Percentiles rank a stretch among this genome's conserved stretches.
These are phyloP conservation scores for Polyodon spathula DNA, from an alignment of 2,113 vertebrate species.

Conservation along the genomic window DNA sequence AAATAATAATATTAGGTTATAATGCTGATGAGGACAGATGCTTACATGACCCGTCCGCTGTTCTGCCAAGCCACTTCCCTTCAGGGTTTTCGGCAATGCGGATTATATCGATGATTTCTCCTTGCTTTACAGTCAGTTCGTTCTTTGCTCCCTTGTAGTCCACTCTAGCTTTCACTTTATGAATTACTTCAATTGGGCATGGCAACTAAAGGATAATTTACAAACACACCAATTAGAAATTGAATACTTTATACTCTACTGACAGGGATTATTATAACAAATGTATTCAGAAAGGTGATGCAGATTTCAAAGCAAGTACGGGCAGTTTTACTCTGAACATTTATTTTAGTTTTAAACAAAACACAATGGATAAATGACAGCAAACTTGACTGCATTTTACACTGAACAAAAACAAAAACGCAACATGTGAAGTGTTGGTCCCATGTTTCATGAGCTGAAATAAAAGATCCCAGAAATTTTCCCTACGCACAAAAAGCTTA, in stretches of 20 bases:
- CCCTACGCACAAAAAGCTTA: too few species aligned
- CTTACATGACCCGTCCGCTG: constrained; percentile 68
- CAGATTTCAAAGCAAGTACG: too few species aligned
- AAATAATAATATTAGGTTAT: background rate
- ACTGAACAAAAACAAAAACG: too few species aligned
- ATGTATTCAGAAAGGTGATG: too few species aligned
- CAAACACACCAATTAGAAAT: background rate
- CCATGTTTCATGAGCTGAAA: too few species aligned
- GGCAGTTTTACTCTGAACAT: too few species aligned
- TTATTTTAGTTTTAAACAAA: too few species aligned
- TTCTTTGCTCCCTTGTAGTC: constrained; percentile 72
- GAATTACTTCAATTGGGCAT: constrained; percentile 65
- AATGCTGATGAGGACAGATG: background rate
- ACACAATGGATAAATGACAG: too few species aligned
- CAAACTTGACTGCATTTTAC: too few species aligned
- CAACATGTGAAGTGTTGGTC: too few species aligned
- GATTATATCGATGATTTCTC: constrained; percentile 77
- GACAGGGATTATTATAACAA: too few species aligned
- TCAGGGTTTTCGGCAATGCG: constrained; percentile 83
- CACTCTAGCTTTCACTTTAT: constrained; percentile 60
- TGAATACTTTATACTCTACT: background rate
- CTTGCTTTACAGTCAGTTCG: constrained; percentile 74
- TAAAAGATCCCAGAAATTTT: too few species aligned
- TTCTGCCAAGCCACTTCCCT: constrained; percentile 81
- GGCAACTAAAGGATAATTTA: constrained; percentile 50